Base-by-base conservation (phyloP, 2,797 vertebrate species). In the Babyrousa celebensis region DNA sequence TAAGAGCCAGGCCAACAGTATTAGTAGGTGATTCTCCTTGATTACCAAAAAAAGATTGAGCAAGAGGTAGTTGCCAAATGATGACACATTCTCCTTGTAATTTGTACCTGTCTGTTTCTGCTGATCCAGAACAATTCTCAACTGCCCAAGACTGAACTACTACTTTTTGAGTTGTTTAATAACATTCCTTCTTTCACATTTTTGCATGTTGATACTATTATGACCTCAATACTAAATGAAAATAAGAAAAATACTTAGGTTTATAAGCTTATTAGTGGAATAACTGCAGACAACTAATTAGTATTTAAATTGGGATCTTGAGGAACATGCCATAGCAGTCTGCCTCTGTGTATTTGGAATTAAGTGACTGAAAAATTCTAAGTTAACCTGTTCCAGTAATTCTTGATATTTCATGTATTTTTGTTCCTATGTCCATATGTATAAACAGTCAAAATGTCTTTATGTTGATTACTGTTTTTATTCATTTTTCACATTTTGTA, bases 401-500 rank as follows among this genome's bases (percentile, higher is more conserved):
- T 68, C 10, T 70, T 71, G 70, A 32, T 63, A 65, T 84, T 94
- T 83, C 0, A 23, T 62, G 8, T 25, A 27, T 60, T 80, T 87
- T 4, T 78, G 12, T 91, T 84, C 60, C 0, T 62, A 25, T 60
- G 18, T 94, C 18, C 23, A 58, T 72, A 89, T 85, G 15, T 93
- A 23, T 68, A 23, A 77, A 7, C 36, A 62, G 58, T 15, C 36
- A 93, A 93, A 15, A 88, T 90, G 7, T 77, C 77, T 0, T 0
- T 60, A 71, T 75, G 40, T 54, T 80, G 25, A 86, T 86, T 95
- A 74, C n/a, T 97, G 71, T n/a, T 78, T 92, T 67, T 70, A 70
- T 96, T 96, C 25, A 74, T 95, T 97, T 97, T 97, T 96, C 77
- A 17, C 90, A 96, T 97, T 97, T 97, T 93, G 65, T 93, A 36